Percentiles rank a stretch among this genome's conserved stretches.
These are phyloP conservation scores for Drosophila virilis DNA, from an alignment of 1,140 invertebrate species.

Conservation along the genomic window DNA sequence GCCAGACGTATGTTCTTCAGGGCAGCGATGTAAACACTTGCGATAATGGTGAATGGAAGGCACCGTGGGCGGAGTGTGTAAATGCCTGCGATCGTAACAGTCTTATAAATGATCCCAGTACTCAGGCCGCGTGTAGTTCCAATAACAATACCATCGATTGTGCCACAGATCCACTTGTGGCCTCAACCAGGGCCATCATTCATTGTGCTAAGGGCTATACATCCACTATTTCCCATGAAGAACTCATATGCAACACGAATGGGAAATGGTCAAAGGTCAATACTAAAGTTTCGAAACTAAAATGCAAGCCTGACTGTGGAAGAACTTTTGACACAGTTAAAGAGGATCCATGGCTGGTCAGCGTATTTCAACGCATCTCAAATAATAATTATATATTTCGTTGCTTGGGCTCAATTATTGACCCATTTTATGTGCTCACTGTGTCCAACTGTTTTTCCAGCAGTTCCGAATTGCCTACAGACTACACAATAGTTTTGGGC, in stretches of 20 bases:
- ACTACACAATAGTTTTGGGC: not conserved
- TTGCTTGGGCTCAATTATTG: conserved; percentile 83
- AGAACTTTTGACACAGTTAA: conserved; percentile 10
- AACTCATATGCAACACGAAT: not conserved
- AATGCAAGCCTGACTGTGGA: conserved; percentile 52
- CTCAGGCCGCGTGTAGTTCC: conserved; percentile 11
- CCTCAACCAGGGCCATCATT: conserved; percentile 4
- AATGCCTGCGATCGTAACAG: not conserved
- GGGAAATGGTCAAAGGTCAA: not conserved
- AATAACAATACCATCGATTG: conserved; percentile 11
- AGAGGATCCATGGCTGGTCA: conserved; percentile 45
- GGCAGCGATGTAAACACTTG: conserved; percentile 29
- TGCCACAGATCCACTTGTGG: not conserved
- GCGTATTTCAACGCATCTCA: conserved; percentile 14
- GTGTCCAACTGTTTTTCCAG: conserved; percentile 2
- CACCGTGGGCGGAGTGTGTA: conserved; percentile 12
- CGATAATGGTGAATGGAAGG: conserved; percentile 30
- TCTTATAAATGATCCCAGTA: conserved; percentile 19
- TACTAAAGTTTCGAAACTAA: not conserved
- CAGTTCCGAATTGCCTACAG: not conserved
- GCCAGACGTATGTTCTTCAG: not conserved
- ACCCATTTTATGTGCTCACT: conserved; percentile 15
- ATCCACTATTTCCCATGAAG: no score
- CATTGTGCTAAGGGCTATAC: conserved; percentile 37
- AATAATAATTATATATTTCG: conserved; percentile 48